Base-by-base conservation (phyloP, 2,888 invertebrate genomes). In the Drosophila melanocephala region DNA sequence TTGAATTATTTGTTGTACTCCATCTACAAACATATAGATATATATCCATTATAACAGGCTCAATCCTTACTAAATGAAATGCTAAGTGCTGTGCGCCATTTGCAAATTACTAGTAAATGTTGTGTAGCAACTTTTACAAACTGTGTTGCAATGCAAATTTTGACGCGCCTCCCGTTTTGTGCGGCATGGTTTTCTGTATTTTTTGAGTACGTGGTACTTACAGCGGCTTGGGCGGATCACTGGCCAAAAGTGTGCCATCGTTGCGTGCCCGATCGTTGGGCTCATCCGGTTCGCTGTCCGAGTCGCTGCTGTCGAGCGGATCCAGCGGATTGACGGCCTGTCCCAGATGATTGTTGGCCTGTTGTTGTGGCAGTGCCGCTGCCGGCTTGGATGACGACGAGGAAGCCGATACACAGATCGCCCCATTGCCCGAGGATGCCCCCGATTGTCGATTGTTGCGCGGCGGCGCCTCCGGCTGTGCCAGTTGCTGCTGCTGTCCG, bases 191-290 rank as follows among this genome's bases (percentile, higher is more conserved):
- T 30, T 47, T 22, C 2, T n/a, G 30, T 37, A n/a, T n/a, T 39
- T 44, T 19, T 26, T 35, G 26, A 10, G 9, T 39, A 5, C 37
- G 42, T 5, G 22, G n/a, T 88, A 96, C 97, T 97, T 94, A 97
- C 98, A 99, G 96, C 89, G 99, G 99, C 94, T 98, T 97, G 30
- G 99, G 98, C 66, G 99, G 98, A 94, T 99, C 99, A 91, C 98
- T 98, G 76, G 99, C 99, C 64, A 98, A 95, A 66, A 99, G 95
- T 3, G 99, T 99, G 77, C 99, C 99, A 94, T 99, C 99, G 91
- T 98, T 98, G 83, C 97, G 95, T 72, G 96, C 96, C 83, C 96
- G 95, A 69, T 97, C 97, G 81, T 96, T 96, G 86, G 96, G 96
- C 91, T 96, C 97, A 89, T 97, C 97, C 44, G 96, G 96, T 91